A percentile compares a stretch with the other conserved stretches of the same genome.
Conservation (phyloP, 2,113 vertebrate genomes). For the Zosterops borbonicus region DNA sequence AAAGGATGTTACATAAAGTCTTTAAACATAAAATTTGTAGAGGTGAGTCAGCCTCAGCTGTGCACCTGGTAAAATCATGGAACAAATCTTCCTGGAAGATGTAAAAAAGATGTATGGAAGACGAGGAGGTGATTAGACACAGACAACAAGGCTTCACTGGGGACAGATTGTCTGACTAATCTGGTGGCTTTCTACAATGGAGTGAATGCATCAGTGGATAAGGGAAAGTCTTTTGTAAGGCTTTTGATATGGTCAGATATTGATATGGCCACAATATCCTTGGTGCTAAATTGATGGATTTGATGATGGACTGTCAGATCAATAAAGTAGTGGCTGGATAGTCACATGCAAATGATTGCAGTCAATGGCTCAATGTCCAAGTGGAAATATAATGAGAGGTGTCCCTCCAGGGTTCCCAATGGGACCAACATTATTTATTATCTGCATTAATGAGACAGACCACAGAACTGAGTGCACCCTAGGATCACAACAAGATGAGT, state of each 20-base stretch:
- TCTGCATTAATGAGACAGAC: background rate
- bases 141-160: background rate
- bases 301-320: background rate
- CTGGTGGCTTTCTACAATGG: fast-evolving
- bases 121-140: background rate
- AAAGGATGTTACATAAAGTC: background rate
- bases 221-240: background rate
- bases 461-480: background rate
- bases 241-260: background rate
- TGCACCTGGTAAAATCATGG: background rate
- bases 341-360: background rate
- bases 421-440: background rate
- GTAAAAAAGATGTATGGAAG: background rate
- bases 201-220: background rate
- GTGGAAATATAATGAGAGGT: background rate
- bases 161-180: background rate
- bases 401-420: background rate
- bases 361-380: background rate
- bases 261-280: background rate
- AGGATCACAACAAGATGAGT: background rate
- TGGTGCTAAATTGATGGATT: background rate
- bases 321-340: background rate
- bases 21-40: background rate
- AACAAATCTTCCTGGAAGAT: background rate
- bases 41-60: background rate